Evolutionary conservation across 2,113 vertebrate species (phyloP), one percentile per base, ranked within the genome.

Genomic region (Dicrurus megarhynchus): DNA sequence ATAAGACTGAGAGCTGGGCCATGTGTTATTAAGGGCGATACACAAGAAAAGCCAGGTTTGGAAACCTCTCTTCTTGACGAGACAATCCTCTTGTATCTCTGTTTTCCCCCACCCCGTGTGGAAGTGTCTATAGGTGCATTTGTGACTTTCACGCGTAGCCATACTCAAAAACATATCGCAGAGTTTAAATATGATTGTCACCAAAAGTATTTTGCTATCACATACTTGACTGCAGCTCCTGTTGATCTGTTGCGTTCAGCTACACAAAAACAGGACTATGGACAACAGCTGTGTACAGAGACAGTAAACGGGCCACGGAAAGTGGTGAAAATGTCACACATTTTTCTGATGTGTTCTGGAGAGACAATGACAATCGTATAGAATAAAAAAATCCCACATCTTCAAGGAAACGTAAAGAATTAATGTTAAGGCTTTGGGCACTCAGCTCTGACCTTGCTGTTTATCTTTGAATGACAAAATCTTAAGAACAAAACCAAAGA

Each of bases 81-180:
- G 7, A 46, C 15, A 37, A 18, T 68, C 21, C n/a, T 64, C 49
- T 39, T 32, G 44, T 19, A 35, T 16, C 22, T 61, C 30, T 22
- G 10, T 44, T 57, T 18, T 14, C 42, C 3, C 12, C 15, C 0
- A 0, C 1, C 17, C 13, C 19, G 0, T 16, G 47, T 21, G 42
- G 8, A 78, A 37, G 20, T 17, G 33, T n/a, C 68, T 39, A 1
- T 61, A 67, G 55, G 32, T 56, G 64, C 20, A 21, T 53, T 79
- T 69, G n/a, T 16, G 77, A 32, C 57, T 89, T 74, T 17, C 18
- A 12, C 5, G 37, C 11, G 2, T 33, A 35, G n/a, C 30, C 28
- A n/a, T 55, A 7, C 16, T 68, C 5, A 2, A 30, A 49, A 63
- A 46, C 13, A 32, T 52, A 32, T 32, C 57, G 35, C 53, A 21